Evolutionary conservation across 2,113 vertebrate genomes (phyloP).

Genomic region (Castor canadensis): DNA sequence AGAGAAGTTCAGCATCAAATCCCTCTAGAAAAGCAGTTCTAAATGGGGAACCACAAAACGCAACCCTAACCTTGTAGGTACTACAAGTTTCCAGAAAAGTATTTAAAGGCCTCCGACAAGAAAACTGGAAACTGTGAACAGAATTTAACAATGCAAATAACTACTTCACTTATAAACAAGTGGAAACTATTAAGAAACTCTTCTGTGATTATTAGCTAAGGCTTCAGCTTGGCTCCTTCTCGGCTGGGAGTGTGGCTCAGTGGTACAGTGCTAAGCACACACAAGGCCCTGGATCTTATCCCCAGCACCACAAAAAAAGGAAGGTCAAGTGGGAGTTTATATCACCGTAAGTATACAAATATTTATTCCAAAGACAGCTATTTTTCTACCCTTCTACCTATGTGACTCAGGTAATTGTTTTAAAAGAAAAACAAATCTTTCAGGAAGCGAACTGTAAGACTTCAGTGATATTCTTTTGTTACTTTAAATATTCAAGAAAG

Average conservation of each 20-base stretch:
- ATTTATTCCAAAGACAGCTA: too few relatives aligned
- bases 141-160: not conserved
- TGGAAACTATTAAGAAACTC: not conserved
- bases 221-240: not conserved
- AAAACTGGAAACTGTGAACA: not conserved
- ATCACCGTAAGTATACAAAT: too few relatives aligned
- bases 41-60: not conserved
- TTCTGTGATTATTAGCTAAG: not conserved
- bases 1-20: not conserved
- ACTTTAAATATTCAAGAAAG: slow-evolving; percentile 34
- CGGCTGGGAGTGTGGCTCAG: not conserved
- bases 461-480: slow-evolving; percentile 14
- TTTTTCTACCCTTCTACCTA: too few relatives aligned
- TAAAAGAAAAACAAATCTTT: not conserved
- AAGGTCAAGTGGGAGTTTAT: too few relatives aligned
- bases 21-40: not conserved
- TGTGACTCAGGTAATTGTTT: too few relatives aligned
- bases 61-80: not conserved
- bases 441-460: not conserved
- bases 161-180: not conserved
- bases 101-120: not conserved
- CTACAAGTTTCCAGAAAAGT: not conserved
- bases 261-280: too few relatives aligned
- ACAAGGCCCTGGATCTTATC: too few relatives aligned
- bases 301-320: too few relatives aligned